Base-by-base conservation (phyloP, 2,113 vertebrate species). In the Fukomys damarensis region DNA sequence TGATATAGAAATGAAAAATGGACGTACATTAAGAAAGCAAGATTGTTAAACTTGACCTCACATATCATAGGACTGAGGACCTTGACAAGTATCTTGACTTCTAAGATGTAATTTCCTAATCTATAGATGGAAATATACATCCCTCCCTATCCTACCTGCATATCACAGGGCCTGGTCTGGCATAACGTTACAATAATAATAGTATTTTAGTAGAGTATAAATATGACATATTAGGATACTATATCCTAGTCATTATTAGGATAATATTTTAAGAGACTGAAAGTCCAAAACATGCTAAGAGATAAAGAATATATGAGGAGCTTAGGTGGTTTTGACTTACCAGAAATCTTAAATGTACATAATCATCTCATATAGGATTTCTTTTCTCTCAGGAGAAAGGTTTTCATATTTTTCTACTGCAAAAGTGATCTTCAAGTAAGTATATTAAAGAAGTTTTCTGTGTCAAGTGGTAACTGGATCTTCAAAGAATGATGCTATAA, bases 371-470 rank as follows among this genome's bases (percentile, higher is more conserved):
- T 61, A 88, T 3, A 63, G 56, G 19, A 91, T 8, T 89, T 46
- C 61, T 88, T 77, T 54, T 24, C 43, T n/a, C n/a, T 32, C 4
- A 14, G 76, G 7, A 80, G 54, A 80, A 17, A 88, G 58, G 14
- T 76, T 93, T 95, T 70, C 54, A 84, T 54, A 95, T 90, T 35
- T 46, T 72, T 41, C 35, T 90, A 72, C 32, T 82, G 26, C 52
- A 82, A 89, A 97, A 68, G 41, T 97, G 74, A 94, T 94, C 41
- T 89, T 96, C 59, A 74, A 94, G 35, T 76, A 86, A 95, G 35
- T 68, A 30, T 72, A 93, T 91, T 90, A 95, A 95, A 93, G 65
- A 92, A 72, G 43, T 61, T 95, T 93, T 96, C 81, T 96, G n/a
- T 43, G 41, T 52, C 86, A 95, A 90, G 38, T 76, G 38, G 86